Base-by-base conservation (phyloP, 1,140 invertebrate genomes). In the Aphelinus certus region DNA sequence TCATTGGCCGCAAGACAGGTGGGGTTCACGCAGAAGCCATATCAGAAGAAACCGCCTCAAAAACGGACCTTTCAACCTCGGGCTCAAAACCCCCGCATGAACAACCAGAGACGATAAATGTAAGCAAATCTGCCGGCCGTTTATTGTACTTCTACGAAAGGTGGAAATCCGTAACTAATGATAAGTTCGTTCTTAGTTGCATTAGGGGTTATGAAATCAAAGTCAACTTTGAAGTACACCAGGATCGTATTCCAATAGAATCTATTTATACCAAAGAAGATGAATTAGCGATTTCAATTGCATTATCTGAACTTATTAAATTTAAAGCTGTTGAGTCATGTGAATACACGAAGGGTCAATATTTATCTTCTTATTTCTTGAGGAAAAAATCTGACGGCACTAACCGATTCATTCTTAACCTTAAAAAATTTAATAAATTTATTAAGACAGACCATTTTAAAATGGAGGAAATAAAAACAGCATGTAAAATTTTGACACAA, bases 381-480 rank as follows among this genome's bases (percentile, higher is more conserved):
- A 58, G 9, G n/a, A 10, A 9, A 55, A 75, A 75, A 64, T 45
- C 67, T 43, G 56, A 73, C 45, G 70, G 69, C 1, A 43, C 48
- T 9, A 45, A 49, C 42, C 26, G 75, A 62, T 62, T 68, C 26
- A 73, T 66, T 46, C 56, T 77, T 49, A 63, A 69, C 26, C 42
- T 73, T 2, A 68, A 67, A 48, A 49, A 58, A 53, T 61, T 69
- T 42, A 68, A 73, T 73, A 42, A 57, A 4, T 72, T 72, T 68
- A 67, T 73, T 3, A 53, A 3, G 3, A 43, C 65, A 3, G 2
- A 51, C 9, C 56, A 73, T 47, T 73, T 73, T 26, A 73, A 72
- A 64, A 66, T 76, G 60, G 48, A 66, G 47, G 57, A 76, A 5
- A 7, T 42, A 2, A 51, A 43, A 3, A 3, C 42, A 53, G 57